Percentiles rank a stretch among this genome's conserved stretches.
Conservation (phyloP, 2,113 vertebrate species). For the Anthoscopus minutus region DNA sequence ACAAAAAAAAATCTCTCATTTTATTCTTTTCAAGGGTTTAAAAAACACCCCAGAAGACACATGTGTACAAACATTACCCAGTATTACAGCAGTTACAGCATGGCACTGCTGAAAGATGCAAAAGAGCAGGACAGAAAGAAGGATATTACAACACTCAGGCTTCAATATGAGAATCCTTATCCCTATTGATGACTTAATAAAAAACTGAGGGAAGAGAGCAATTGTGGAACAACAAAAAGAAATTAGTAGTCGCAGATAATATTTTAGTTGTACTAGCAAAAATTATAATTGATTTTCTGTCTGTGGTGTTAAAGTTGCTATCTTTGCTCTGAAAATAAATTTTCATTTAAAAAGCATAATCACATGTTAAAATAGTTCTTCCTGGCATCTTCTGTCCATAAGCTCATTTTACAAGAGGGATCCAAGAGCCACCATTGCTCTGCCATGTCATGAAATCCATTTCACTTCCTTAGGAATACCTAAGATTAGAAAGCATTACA, state of each 20-base stretch:
- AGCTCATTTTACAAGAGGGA: neutral
- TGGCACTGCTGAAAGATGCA: neutral
- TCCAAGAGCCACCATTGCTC: neutral
- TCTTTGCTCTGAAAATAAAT: constrained; percentile 26
- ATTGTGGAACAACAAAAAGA: constrained; percentile 12
- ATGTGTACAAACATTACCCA: neutral
- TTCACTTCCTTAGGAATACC: neutral
- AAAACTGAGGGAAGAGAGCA: neutral
- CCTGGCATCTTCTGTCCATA: constrained; percentile 5
- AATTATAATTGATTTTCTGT: constrained; percentile 63
- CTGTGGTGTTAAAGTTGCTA: constrained; percentile 20
- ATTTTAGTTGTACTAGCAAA: constrained; percentile 47
- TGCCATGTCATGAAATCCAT: neutral
- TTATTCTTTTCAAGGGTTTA: neutral
- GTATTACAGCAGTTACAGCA: neutral
- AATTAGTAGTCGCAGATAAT: constrained; percentile 29
- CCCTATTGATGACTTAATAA: neutral
- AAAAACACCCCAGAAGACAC: fast-evolving
- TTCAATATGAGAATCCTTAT: neutral
- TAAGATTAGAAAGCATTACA: neutral
- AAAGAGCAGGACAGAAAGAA: neutral
- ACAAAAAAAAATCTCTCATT: neutral
- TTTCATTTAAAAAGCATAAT: constrained; percentile 13
- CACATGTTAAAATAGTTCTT: neutral
- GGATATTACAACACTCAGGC: neutral